Evolutionary conservation across 37 sponge, comb jelly and placozoan genomes (phyloP).

Genomic region (Ephydatia muelleri): DNA sequence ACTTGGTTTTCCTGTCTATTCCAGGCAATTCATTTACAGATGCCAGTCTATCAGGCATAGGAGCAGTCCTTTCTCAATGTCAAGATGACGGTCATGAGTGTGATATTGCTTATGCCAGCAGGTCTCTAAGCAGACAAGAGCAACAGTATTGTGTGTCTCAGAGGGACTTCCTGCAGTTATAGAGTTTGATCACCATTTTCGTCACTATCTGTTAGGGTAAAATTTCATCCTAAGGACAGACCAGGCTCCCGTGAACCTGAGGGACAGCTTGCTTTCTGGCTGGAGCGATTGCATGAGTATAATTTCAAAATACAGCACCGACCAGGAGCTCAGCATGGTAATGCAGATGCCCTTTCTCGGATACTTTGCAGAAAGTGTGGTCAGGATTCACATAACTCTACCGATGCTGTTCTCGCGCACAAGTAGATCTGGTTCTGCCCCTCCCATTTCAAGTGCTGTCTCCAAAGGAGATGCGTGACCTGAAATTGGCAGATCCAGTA

Average conservation of each 20-base stretch:
- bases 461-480: too few relatives aligned
- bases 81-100: constrained; percentile 3
- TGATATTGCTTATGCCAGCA: constrained; percentile 22
- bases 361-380: too few relatives aligned
- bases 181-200: neutral
- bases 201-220: neutral
- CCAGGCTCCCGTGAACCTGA: neutral
- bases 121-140: neutral
- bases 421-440: too few relatives aligned
- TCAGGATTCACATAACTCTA: too few relatives aligned
- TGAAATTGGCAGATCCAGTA: too few relatives aligned
- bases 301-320: too few relatives aligned
- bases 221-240: neutral
- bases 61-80: constrained; percentile 5
- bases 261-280: neutral
- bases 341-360: neutral
- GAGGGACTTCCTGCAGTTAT: neutral
- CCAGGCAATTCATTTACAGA: constrained; percentile 7
- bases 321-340: too few relatives aligned
- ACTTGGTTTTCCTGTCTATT: neutral
- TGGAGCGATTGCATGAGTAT: constrained; percentile 1
- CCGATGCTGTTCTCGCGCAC: too few relatives aligned
- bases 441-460: too few relatives aligned
- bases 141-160: constrained; percentile 3
- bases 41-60: neutral